Percentiles rank a stretch among this genome's conserved stretches.
phyloP scores from a whole-genome alignment of 1,140 invertebrate species.

The Drosophila kohkoa region DNA sequence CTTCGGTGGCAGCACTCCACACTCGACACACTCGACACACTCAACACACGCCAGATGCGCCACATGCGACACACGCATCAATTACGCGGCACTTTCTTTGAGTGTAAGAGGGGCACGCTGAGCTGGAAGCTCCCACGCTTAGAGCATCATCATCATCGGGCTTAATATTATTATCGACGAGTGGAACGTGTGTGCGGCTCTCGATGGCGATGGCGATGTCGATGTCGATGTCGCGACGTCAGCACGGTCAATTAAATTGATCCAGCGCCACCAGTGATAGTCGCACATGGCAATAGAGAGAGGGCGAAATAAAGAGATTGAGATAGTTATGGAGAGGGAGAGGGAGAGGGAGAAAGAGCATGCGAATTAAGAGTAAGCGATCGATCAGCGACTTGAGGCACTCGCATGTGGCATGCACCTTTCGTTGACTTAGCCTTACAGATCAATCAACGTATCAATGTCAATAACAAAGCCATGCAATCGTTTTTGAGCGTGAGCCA shows the following conservation, averaged over 20 bases:
- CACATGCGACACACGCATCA: slow-evolving; percentile 62
- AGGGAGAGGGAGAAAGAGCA: neutral
- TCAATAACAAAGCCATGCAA: slow-evolving; percentile 52
- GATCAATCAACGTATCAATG: slow-evolving; percentile 58
- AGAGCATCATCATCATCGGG: slow-evolving; percentile 17
- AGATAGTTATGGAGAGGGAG: no score
- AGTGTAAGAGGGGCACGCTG: slow-evolving; percentile 43
- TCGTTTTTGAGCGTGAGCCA: neutral
- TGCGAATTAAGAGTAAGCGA: slow-evolving; percentile 13
- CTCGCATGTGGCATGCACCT: slow-evolving; percentile 62
- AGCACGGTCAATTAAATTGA: slow-evolving; percentile 75
- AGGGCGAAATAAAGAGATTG: neutral
- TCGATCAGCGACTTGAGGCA: slow-evolving; percentile 53
- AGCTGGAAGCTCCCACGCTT: slow-evolving; percentile 32
- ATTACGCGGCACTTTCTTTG: slow-evolving; percentile 70
- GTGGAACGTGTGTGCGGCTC: neutral
- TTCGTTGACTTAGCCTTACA: slow-evolving; percentile 39
- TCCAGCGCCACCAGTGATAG: slow-evolving; percentile 52
- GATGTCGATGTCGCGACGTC: slow-evolving; percentile 44
- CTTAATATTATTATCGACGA: neutral
- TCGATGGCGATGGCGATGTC: neutral
- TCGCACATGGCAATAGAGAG: slow-evolving; percentile 13
- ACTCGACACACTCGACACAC: slow-evolving; percentile 36
- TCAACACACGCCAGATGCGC: slow-evolving; percentile 48
- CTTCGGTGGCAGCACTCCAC: slow-evolving; percentile 37